Evolutionary conservation across 1,140 invertebrate species (phyloP).

Genomic region (Trissolcus basalis): DNA sequence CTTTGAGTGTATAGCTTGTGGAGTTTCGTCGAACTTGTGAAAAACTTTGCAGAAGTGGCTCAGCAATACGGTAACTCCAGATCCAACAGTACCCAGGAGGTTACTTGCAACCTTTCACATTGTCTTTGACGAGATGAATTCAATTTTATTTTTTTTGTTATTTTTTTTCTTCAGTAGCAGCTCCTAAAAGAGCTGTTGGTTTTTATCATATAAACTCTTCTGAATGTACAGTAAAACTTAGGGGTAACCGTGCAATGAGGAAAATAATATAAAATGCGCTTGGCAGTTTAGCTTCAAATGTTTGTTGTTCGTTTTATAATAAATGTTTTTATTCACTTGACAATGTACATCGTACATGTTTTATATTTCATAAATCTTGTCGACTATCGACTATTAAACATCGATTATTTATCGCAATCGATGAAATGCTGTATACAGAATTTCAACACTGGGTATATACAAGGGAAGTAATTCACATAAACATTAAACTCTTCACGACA

Average conservation of each 20-base stretch:
- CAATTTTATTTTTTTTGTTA: constrained; percentile 49
- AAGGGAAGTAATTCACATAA: neutral
- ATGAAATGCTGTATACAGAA: neutral
- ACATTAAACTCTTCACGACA: neutral
- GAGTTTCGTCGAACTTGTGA: constrained; percentile 31
- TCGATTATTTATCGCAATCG: constrained; percentile 38
- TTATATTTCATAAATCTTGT: constrained; percentile 28
- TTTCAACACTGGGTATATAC: neutral
- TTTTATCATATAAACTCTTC: constrained; percentile 32
- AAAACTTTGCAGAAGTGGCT: constrained; percentile 46
- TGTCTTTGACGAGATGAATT: constrained; percentile 49
- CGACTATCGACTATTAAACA: constrained; percentile 53
- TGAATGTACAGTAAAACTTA: too few relatives aligned
- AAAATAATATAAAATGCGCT: too few relatives aligned
- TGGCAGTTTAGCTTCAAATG: too few relatives aligned
- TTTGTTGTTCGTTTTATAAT: constrained; percentile 16
- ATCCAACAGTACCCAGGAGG: constrained; percentile 49
- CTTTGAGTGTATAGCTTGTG: constrained; percentile 39
- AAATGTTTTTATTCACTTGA: constrained; percentile 48
- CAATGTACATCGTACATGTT: constrained; percentile 62
- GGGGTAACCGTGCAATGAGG: too few relatives aligned
- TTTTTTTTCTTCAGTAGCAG: constrained; percentile 47
- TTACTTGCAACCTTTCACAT: constrained; percentile 38
- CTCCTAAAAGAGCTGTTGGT: constrained; percentile 37
- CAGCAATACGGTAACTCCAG: constrained; percentile 46